Percentiles rank a stretch among this genome's conserved stretches.
Conservation (phyloP, 2,888 invertebrate species). For the Brenthis hecate region DNA sequence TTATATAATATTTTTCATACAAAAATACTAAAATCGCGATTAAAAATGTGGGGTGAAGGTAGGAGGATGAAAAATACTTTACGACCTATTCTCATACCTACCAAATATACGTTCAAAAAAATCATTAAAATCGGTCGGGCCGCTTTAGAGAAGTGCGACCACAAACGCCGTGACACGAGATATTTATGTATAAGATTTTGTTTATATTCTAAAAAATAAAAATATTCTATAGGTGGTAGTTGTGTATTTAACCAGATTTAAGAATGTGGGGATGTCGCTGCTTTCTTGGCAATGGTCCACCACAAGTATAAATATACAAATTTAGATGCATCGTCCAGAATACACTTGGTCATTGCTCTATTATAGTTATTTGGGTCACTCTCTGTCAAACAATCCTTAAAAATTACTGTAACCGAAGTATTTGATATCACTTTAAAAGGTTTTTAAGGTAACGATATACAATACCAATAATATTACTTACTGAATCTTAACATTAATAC, state of each 20-base stretch:
- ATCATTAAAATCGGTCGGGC: too few relatives aligned
- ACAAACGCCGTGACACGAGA: too few relatives aligned
- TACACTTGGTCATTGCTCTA: slow-evolving; percentile 71
- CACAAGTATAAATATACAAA: slow-evolving; percentile 74
- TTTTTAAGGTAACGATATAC: not conserved
- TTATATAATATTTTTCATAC: too few relatives aligned
- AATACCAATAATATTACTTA: too few relatives aligned
- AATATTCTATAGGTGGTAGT: slow-evolving; percentile 37
- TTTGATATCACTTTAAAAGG: slow-evolving; percentile 2
- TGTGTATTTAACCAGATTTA: slow-evolving; percentile 56
- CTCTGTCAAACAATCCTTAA: slow-evolving; percentile 21
- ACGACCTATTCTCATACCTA: too few relatives aligned
- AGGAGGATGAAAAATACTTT: too few relatives aligned
- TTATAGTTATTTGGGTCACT: slow-evolving; percentile 57
- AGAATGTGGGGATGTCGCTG: slow-evolving; percentile 72
- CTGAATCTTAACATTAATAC: too few relatives aligned
- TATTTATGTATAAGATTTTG: not conserved
- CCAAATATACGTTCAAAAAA: too few relatives aligned
- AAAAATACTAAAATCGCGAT: too few relatives aligned
- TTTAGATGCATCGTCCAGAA: slow-evolving; percentile 70
- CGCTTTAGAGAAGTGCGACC: too few relatives aligned
- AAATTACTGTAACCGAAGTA: slow-evolving; percentile 7
- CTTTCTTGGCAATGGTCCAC: slow-evolving; percentile 78
- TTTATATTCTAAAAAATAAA: slow-evolving; percentile 44
- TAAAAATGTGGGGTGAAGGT: too few relatives aligned